Evolutionary conservation across 2,113 vertebrate species (phyloP), one percentile per base, ranked within the genome.

Genomic region (Calyptomena viridis): DNA sequence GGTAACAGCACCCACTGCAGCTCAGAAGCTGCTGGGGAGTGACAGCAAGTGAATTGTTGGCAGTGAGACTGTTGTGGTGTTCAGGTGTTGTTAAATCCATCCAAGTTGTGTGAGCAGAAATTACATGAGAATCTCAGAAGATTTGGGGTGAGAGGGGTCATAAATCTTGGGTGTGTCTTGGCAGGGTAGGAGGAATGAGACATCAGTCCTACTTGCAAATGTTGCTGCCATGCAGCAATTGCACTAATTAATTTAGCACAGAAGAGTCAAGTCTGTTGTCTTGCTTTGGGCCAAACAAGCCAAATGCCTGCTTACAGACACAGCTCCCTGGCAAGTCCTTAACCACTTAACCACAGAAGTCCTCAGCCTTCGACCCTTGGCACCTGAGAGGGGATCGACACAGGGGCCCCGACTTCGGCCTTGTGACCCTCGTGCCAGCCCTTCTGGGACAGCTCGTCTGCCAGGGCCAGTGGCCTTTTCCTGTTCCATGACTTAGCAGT

Each of bases 331-430:
- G 30, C 37, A 42, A 40, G 27, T 52, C 59, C 68, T 84, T 53
- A n/a, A 5, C 8, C 56, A 11, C 6, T 64, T 40, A 40, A 40
- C 40, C 13, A 13, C 40, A 40, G 40, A 40, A 40, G 28, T 59
- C 14, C 53, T 73, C 78, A 77, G 80, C 68, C 53, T 35, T 69
- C 0, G 6, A 8, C 62, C 82, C 55, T 17, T 15, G 86, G 40
- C 59, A 47, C 19, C 33, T 8, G 62, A 0, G 12, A 27, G 35
- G 0, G 9, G 20, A 3, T 53, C 0, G 2, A 12, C 0, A 1
- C 1, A 25, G 49, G 8, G 68, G 56, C 52, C 21, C 22, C 1
- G 11, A 5, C 18, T 0, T 5, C 1, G 3, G 62, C 62, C 56
- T 7, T 0, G 3, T 46, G 76, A 15, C 42, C 24, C 7, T 0